Conservation (phyloP, 2,113 vertebrate species). For the Beaufortia kweichowensis region DNA sequence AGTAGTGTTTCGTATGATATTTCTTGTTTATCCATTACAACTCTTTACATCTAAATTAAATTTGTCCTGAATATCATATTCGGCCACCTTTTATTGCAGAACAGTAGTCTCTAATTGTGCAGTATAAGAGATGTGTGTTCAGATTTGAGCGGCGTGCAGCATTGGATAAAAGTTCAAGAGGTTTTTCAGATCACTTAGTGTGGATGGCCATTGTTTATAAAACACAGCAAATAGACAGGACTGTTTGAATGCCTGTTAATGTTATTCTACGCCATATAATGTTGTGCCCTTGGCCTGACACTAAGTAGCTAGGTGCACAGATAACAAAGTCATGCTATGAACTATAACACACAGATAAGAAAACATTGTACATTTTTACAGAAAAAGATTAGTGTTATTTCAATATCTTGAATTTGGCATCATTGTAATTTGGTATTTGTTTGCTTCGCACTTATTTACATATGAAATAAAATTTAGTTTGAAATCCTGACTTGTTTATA, state of each 20-base stretch:
- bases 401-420: neutral
- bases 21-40: neutral
- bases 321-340: constrained; percentile 18
- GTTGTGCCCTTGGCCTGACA: neutral
- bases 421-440: too few relatives aligned
- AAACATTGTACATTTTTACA: too few relatives aligned
- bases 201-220: constrained; percentile 11
- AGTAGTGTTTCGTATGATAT: neutral
- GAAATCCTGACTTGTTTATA: neutral
- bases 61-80: neutral
- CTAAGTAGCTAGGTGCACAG: neutral
- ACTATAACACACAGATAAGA: neutral
- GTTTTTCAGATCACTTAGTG: constrained; percentile 23
- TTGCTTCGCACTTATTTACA: neutral
- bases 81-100: too few relatives aligned
- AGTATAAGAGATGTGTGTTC: neutral
- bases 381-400: neutral
- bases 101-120: neutral
- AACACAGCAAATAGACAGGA: constrained; percentile 5
- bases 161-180: constrained; percentile 38
- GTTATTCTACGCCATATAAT: constrained; percentile 25
- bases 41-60: neutral
- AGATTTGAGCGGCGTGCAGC: neutral
- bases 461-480: neutral
- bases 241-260: constrained; percentile 18